Evolutionary conservation across 1,140 invertebrate species (phyloP).

Genomic region (Sinonovacula constricta): DNA sequence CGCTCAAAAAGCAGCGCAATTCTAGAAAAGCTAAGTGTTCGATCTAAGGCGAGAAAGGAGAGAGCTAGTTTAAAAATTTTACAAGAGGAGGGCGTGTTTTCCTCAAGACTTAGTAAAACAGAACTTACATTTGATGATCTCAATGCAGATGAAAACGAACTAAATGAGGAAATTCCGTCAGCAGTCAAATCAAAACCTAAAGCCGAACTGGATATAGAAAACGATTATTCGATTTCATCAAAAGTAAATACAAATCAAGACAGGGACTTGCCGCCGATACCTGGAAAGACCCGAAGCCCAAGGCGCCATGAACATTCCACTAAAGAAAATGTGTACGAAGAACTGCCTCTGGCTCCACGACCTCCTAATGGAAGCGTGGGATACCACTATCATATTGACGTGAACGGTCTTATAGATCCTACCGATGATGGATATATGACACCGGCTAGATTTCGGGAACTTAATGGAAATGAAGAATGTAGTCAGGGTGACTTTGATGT

Average conservation of each 20-base stretch:
- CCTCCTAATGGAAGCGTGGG: constrained; percentile 50
- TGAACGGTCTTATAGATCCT: constrained; percentile 5
- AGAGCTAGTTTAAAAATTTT: constrained; percentile 71
- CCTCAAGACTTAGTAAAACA: constrained; percentile 64
- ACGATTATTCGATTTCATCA: constrained; percentile 19
- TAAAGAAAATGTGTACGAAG: constrained; percentile 71
- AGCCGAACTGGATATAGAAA: constrained; percentile 17
- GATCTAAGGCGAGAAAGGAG: constrained; percentile 68
- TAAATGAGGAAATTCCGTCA: constrained; percentile 4
- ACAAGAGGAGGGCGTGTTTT: constrained; percentile 70
- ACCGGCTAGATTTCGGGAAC: constrained; percentile 56
- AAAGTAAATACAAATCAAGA: constrained; percentile 56
- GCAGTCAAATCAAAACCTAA: constrained; percentile 20
- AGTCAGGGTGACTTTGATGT: constrained; percentile 48
- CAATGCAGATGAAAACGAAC: constrained; percentile 36
- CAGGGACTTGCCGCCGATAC: constrained; percentile 71
- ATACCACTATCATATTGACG: constrained; percentile 20
- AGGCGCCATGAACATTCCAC: constrained; percentile 29
- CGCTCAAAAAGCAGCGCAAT: constrained; percentile 66
- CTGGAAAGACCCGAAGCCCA: constrained; percentile 24
- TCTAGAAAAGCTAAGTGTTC: constrained; percentile 70
- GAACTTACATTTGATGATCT: constrained; percentile 70
- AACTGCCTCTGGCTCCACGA: constrained; percentile 67
- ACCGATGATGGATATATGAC: constrained; percentile 71
- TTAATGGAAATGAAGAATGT: constrained; percentile 37